Conservation (phyloP, 2,888 invertebrate genomes). For the Lapara coniferarum region DNA sequence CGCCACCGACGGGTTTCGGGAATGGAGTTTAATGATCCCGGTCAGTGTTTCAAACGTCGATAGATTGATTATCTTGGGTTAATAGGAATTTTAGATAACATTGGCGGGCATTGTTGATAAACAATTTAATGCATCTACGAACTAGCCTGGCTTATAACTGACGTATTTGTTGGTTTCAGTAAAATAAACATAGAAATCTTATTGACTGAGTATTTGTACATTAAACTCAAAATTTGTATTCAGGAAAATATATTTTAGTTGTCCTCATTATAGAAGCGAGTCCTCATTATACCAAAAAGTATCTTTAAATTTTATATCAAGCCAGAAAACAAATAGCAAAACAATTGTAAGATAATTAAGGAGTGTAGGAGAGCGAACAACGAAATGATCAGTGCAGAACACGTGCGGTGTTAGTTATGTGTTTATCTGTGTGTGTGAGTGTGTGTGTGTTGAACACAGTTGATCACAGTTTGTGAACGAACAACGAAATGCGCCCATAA, state of each 20-base stretch:
- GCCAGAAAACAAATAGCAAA: neutral
- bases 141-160: no score
- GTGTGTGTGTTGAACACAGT: slow-evolving; percentile 28
- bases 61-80: slow-evolving; percentile 1
- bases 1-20: slow-evolving; percentile 50
- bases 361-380: slow-evolving; percentile 2
- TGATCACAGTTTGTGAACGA: slow-evolving; percentile 45
- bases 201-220: no score
- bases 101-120: neutral
- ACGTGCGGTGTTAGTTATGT: slow-evolving; percentile 22
- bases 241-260: no score
- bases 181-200: no score
- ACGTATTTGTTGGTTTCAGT: no score
- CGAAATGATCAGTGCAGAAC: slow-evolving; percentile 21
- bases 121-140: no score
- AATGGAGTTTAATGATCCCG: slow-evolving; percentile 65
- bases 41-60: slow-evolving; percentile 5
- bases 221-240: no score
- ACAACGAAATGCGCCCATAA: slow-evolving; percentile 66
- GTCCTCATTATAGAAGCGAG: no score
- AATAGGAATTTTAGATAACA: neutral
- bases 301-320: neutral
- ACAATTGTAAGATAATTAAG: slow-evolving; percentile 18
- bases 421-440: slow-evolving; percentile 33
- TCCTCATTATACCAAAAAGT: no score